Conservation (phyloP, 2,113 vertebrate genomes). For the Gallinago paraguaiae region DNA sequence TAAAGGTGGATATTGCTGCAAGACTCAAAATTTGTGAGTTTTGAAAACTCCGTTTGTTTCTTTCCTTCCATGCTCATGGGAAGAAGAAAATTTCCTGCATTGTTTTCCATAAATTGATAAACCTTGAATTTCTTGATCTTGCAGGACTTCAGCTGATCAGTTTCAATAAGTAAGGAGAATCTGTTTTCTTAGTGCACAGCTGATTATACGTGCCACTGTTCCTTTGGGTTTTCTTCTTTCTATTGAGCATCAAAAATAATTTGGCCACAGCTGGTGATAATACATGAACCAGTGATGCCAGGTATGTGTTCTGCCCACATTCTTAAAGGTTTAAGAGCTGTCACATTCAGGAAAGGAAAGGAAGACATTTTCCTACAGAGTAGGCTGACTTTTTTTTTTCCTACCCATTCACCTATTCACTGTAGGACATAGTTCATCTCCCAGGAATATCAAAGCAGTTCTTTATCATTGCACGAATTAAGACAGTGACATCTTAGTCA, state of each 20-base stretch:
- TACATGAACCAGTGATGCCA: not conserved
- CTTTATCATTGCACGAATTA: not conserved
- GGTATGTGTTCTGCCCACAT: not conserved
- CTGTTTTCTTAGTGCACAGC: not conserved
- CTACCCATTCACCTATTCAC: not conserved
- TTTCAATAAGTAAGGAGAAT: not conserved
- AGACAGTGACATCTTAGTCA: not conserved
- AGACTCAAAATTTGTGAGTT: not conserved
- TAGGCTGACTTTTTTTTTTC: not conserved
- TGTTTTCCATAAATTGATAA: not conserved
- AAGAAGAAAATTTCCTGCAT: not conserved
- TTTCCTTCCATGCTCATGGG: not conserved
- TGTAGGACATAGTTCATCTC: not conserved
- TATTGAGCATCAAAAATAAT: not conserved
- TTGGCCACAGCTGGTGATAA: not conserved
- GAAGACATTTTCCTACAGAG: not conserved
- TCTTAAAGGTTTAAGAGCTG: not conserved
- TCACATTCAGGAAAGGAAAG: not conserved
- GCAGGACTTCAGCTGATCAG: not conserved
- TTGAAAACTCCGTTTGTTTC: not conserved
- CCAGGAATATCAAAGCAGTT: not conserved
- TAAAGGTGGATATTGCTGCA: not conserved
- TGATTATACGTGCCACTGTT: not conserved
- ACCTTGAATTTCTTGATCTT: not conserved
- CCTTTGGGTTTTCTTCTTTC: not conserved